Evolutionary conservation across 2,113 vertebrate species (phyloP).

Genomic region (Eurystomus gularis): DNA sequence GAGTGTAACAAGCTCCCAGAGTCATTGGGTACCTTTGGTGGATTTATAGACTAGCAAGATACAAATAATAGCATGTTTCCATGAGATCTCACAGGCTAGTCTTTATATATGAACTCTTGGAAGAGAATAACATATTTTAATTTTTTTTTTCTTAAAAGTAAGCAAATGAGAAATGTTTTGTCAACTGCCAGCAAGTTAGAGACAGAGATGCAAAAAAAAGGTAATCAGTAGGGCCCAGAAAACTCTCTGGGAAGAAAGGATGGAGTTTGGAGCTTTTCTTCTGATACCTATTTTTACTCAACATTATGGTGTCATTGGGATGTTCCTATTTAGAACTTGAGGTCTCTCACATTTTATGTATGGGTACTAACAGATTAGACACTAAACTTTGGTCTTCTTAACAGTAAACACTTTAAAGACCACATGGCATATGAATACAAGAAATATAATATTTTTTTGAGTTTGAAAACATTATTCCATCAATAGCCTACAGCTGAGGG

Average conservation of each 20-base stretch:
- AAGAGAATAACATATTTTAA: background rate
- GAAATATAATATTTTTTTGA: background rate
- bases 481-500: background rate
- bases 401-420: background rate
- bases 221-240: background rate
- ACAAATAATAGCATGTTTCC: background rate
- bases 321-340: background rate
- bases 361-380: background rate
- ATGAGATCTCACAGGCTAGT: background rate
- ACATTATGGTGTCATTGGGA: background rate
- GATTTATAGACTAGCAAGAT: background rate
- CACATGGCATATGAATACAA: rapidly evolving
- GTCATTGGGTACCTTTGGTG: background rate
- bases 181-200: background rate
- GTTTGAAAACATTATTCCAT: background rate
- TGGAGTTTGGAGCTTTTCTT: background rate
- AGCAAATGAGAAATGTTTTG: background rate
- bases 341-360: background rate
- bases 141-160: background rate
- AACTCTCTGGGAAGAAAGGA: background rate
- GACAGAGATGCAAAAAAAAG: background rate
- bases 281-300: background rate
- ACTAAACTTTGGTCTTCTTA: background rate
- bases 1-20: background rate
- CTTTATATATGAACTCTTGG: background rate